phyloP scores from a whole-genome alignment of 2,797 vertebrate species.

The Austrolebias charrua region DNA sequence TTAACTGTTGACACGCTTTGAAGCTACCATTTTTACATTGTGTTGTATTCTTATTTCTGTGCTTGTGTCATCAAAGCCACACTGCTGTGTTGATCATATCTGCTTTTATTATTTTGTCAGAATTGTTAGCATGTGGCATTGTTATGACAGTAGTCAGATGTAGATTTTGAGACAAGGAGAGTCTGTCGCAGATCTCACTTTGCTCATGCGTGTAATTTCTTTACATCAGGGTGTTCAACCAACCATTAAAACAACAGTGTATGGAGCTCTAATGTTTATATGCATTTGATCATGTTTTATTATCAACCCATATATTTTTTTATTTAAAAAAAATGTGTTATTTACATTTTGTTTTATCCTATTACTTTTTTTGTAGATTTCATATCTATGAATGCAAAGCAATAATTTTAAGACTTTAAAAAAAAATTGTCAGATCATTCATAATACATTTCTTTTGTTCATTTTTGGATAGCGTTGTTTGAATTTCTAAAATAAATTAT shows the following conservation, averaged over 20 bases:
- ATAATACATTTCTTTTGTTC: too few species aligned
- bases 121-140: slow-evolving; percentile 19
- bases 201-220: slow-evolving; percentile 1
- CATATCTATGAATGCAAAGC: too few species aligned
- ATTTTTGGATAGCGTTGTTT: too few species aligned
- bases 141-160: slow-evolving; percentile 19
- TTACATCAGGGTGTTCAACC: not conserved
- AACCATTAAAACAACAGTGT: too few species aligned
- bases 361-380: not conserved
- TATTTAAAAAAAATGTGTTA: too few species aligned
- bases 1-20: slow-evolving; percentile 37
- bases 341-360: not conserved
- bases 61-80: slow-evolving; percentile 26
- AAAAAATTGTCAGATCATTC: too few species aligned
- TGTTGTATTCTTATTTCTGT: slow-evolving; percentile 7
- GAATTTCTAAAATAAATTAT: too few species aligned
- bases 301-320: too few species aligned
- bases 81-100: slow-evolving; percentile 18
- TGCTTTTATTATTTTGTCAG: slow-evolving; percentile 6
- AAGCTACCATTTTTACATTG: slow-evolving; percentile 38
- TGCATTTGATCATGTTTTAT: too few species aligned
- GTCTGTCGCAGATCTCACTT: slow-evolving; percentile 36
- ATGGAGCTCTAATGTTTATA: too few species aligned
- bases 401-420: too few species aligned
- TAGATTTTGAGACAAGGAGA: slow-evolving; percentile 36